Base-by-base conservation (phyloP, 2,797 vertebrate species). In the Platyrinchus mystaceus region DNA sequence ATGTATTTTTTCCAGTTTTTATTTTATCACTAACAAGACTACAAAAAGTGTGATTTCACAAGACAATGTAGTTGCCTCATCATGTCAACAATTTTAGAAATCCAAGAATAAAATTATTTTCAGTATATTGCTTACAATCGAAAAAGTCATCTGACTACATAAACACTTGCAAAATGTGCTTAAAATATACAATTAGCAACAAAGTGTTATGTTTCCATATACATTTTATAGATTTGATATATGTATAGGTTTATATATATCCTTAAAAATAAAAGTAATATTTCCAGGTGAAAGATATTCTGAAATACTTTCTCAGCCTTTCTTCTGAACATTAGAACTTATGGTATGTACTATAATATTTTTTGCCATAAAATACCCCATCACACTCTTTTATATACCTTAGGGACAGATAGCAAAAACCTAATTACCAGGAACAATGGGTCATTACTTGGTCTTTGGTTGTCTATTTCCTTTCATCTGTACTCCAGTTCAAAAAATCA, bases 391-490 rank as follows among this genome's bases (percentile, higher is more conserved):
- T 82, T 80, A 80, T 37, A 79, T 63, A 69, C 44, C 66, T 71
- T 90, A 87, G 41, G 46, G 44, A 87, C 41, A 83, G 63, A n/a
- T 22, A 67, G 23, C 7, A 80, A 83, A 97, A 95, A 49, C 7
- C 75, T 89, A 86, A 88, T 93, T 91, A 94, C 32, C 27, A 43
- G 64, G 63, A 87, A 90, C 21, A 91, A 92, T 32, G 13, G 49
- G 43, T 52, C 67, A 59, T 73, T 80, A 91, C 53, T 84, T 78
- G 59, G 10, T 36, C 50, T 87, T 53, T 36, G 43, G 20, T 81
- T 79, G 70, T 49, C 18, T 93, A 85, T 87, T 96, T 83, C 56
- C 36, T 84, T 91, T 90, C 64, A 66, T 74, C 50, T 88, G 9
- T 56, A 76, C 60, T 59, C 27, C 55, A 76, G 52, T 46, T 78